phyloP scores from a whole-genome alignment of 2,888 invertebrate species.

The Coremacera marginata region DNA sequence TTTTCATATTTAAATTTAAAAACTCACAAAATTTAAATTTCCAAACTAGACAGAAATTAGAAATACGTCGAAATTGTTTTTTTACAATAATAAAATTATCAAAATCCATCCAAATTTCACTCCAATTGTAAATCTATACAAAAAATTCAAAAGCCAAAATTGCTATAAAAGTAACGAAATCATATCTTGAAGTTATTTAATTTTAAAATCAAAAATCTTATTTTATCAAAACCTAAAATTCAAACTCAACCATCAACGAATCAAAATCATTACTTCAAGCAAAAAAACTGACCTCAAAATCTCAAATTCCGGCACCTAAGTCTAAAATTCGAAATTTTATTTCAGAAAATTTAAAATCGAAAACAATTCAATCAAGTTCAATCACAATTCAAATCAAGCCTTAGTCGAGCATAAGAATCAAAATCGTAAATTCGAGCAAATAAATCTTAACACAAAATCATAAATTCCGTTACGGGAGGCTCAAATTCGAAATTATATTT shows the following conservation, averaged over 20 bases:
- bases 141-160: no score
- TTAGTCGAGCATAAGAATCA: background rate
- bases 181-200: background rate
- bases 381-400: background rate
- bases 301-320: no score
- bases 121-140: no score
- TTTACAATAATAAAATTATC: no score
- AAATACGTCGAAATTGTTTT: background rate
- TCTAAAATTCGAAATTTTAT: background rate
- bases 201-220: background rate
- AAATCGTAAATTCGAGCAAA: background rate
- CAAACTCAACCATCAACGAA: background rate
- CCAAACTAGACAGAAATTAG: background rate
- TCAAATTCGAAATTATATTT: background rate
- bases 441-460: background rate
- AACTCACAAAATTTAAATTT: background rate
- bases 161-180: background rate
- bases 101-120: no score
- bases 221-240: background rate
- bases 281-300: no score
- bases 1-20: background rate
- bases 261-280: background rate
- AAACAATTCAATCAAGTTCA: no score
- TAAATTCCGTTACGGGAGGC: background rate
- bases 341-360: background rate